A percentile compares a stretch with the other conserved stretches of the same genome.
Evolutionary conservation across 2,888 invertebrate genomes (phyloP).

Genomic region (Hydropsyche betteni): DNA sequence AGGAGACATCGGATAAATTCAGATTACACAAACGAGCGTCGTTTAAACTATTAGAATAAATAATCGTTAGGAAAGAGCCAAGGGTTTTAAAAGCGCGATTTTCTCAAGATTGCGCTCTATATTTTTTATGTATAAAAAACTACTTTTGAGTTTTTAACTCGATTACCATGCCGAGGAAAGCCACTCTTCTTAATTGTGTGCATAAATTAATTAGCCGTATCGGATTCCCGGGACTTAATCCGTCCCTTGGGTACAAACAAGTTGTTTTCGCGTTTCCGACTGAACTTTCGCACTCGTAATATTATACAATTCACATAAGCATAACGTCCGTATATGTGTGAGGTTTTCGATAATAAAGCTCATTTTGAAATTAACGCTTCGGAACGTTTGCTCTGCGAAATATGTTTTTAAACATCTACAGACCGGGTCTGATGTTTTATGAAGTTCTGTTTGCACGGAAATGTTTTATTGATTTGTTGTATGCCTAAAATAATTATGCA

Average conservation of each 20-base stretch:
- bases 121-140: background rate
- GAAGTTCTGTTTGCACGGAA: background rate
- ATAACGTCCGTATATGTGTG: no score
- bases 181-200: constrained; percentile 42
- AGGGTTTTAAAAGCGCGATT: no score
- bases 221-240: constrained; percentile 32
- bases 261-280: constrained; percentile 17
- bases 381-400: background rate
- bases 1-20: background rate
- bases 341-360: background rate
- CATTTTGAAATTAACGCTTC: constrained; percentile 2
- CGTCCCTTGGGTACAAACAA: constrained; percentile 24
- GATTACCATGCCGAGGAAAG: constrained; percentile 26
- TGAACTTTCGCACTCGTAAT: no score
- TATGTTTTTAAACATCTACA: constrained; percentile 6
- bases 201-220: constrained; percentile 39
- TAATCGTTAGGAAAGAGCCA: background rate
- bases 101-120: no score
- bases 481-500: background rate
- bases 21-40: background rate
- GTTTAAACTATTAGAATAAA: background rate
- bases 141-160: constrained; percentile 32
- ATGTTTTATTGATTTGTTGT: no score
- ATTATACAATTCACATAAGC: no score
- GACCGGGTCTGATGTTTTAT: background rate